Percentiles rank a stretch among this genome's conserved stretches.
Conservation (phyloP, 37 sponge, comb jelly and placozoan genomes). For the Geodia barretti region DNA sequence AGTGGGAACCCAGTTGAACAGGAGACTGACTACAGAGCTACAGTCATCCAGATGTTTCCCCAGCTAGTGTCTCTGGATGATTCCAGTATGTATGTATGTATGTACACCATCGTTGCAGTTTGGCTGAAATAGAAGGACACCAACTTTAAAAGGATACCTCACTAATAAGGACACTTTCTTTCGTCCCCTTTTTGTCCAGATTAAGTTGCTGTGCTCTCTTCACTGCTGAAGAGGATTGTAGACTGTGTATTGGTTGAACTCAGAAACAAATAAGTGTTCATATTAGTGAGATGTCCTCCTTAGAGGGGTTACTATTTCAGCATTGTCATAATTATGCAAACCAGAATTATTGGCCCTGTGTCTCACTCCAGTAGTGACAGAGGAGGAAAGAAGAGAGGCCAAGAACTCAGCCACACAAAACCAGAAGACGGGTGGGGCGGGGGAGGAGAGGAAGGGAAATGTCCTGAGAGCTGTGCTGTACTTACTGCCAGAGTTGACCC, state of each 20-base stretch:
- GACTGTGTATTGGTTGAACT: too few species aligned
- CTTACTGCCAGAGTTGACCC: conserved; percentile 37
- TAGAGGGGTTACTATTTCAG: too few species aligned
- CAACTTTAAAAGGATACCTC: too few species aligned
- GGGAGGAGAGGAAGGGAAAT: neutral
- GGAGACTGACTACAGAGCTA: conserved; percentile 37
- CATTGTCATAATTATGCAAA: too few species aligned
- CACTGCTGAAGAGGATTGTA: too few species aligned
- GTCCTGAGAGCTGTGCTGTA: conserved; percentile 44
- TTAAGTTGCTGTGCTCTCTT: too few species aligned
- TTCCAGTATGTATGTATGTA: conserved; percentile 26
- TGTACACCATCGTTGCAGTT: neutral
- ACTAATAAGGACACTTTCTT: too few species aligned
- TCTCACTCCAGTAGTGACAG: conserved; percentile 8
- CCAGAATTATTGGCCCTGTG: neutral
- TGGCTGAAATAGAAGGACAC: too few species aligned
- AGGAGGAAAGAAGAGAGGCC: conserved; percentile 1
- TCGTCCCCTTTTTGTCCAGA: too few species aligned
- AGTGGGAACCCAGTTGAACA: conserved; percentile 66
- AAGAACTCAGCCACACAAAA: neutral
- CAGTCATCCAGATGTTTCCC: conserved; percentile 39
- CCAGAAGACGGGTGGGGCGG: neutral
- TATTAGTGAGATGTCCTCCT: too few species aligned
- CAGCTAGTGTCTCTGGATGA: conserved; percentile 63
- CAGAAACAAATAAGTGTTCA: too few species aligned